Evolutionary conservation across 2,888 invertebrate genomes (phyloP), one percentile per base, ranked within the genome.

Genomic region (Drosophila mulleri): DNA sequence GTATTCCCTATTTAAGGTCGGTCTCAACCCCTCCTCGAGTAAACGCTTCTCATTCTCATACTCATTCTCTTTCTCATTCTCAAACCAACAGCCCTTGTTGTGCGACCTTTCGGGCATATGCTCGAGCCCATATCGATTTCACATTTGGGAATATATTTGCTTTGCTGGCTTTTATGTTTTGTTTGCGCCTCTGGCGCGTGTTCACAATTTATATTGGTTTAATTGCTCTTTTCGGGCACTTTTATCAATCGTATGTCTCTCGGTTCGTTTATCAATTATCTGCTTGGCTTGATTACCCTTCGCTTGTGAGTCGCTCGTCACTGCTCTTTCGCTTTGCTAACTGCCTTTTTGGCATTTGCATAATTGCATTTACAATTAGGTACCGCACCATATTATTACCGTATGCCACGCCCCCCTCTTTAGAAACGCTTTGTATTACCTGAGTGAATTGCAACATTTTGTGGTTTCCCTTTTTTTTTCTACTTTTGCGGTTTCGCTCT

Each of bases 401-500:
- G 42, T 18, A 29, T 44, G 59, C 65, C 74, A 56, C 48, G 39
- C 59, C 62, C 69, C 47, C 62, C 63, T 41, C 26, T 67, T 32
- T 42, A 0, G 16, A 41, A 60, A 44, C 42, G 64, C 44, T 69
- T 60, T 63, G 57, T 50, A 29, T 66, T 77, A 70, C 70, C 69
- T 54, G 67, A 56, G 41, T 52, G 66, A 72, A 78, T 66, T 82
- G 81, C 74, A 68, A 68, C 68, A 67, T 84, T 85, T 84, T 89
- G 89, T 73, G 89, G 89, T 85, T 85, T 85, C 88, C 78, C 80
- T 61, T 79, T 8, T 70, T 61, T 61, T 52, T 9, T 70, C 59
- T 47, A 56, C 75, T 84, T 85, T 68, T 85, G 87, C 70, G 85
- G 85, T 87, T 87, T 85, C 84, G 35, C 74, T 67, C 63, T 39